Evolutionary conservation across 1,140 invertebrate genomes (phyloP), one percentile per base, ranked within the genome.

Genomic region (Sycobia sp.): DNA sequence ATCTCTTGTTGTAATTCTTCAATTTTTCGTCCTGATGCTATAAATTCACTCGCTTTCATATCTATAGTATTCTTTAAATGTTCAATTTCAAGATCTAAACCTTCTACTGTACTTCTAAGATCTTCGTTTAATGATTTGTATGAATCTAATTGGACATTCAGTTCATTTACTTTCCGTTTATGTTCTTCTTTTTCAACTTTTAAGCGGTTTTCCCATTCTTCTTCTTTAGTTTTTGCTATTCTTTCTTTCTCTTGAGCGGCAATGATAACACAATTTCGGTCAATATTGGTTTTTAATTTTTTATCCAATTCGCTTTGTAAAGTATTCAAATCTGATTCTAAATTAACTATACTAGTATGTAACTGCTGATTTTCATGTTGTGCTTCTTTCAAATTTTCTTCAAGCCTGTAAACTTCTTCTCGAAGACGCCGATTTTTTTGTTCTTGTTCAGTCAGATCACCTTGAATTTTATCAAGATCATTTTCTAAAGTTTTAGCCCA

Each of bases 391-490:
- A 70, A 53, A 7, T 34, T 13, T 41, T 63, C 66, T 43, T 73
- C 58, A 8, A 72, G 41, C 0, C 43, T 46, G 0, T 53, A 39
- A 8, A 63, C 39, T 39, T 67, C n/a, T 2, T 56, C 56, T n/a
- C 62, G 43, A 18, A 72, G 55, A 5, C 34, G 36, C 14, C 25
- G 14, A 27, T 67, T 69, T 49, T 67, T 73, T n/a, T 53, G 47
- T 18, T 68, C 54, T 43, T 67, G 59, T 5, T 67, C 50, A 0
- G 54, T 58, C 7, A 80, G 57, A 25, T 80, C 75, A 0, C 4
- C 23, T n/a, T 78, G 76, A 13, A 76, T 46, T 43, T 71, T 76
- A 23, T 79, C 78, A 32, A 71, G 69, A 14, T 80, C 78, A 5
- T 14, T 43, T 49, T 80, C 78, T 2, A 80, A 39, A 18, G 74